Evolutionary conservation across 2,113 vertebrate genomes (phyloP).

Genomic region (Lagopus muta): DNA sequence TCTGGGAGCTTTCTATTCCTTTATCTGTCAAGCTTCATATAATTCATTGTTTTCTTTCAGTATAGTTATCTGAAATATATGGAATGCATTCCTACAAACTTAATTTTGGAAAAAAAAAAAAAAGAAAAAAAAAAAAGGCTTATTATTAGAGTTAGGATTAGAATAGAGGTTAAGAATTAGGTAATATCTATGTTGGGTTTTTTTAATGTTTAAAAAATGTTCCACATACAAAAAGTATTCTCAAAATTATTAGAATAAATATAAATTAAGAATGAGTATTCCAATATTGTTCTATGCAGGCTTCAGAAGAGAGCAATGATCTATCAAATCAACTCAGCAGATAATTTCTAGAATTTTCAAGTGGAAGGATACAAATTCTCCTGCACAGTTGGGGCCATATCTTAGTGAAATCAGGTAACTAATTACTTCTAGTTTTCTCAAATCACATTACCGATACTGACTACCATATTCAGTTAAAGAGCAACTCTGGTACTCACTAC

Average conservation of each 20-base stretch:
- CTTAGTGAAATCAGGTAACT: neutral
- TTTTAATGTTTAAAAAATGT: neutral
- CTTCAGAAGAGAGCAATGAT: neutral
- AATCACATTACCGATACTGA: neutral
- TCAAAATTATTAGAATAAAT: neutral
- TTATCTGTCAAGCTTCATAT: neutral
- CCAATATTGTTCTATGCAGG: neutral
- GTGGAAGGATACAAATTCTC: accelerated
- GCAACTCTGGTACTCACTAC: accelerated
- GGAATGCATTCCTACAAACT: neutral
- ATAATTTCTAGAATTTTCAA: neutral
- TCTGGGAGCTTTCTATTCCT: neutral
- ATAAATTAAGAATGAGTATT: neutral
- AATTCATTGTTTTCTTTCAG: neutral
- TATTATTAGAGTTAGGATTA: too few relatives aligned
- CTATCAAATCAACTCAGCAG: neutral
- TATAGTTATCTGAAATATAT: neutral
- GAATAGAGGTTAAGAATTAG: too few relatives aligned
- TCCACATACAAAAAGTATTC: neutral
- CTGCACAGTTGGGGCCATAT: neutral
- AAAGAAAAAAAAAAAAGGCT: neutral
- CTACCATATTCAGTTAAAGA: neutral
- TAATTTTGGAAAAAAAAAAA: neutral
- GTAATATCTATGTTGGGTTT: neutral
- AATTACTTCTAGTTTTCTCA: neutral